Base-by-base conservation (phyloP, 2,888 invertebrate species). In the Taenaris catops region DNA sequence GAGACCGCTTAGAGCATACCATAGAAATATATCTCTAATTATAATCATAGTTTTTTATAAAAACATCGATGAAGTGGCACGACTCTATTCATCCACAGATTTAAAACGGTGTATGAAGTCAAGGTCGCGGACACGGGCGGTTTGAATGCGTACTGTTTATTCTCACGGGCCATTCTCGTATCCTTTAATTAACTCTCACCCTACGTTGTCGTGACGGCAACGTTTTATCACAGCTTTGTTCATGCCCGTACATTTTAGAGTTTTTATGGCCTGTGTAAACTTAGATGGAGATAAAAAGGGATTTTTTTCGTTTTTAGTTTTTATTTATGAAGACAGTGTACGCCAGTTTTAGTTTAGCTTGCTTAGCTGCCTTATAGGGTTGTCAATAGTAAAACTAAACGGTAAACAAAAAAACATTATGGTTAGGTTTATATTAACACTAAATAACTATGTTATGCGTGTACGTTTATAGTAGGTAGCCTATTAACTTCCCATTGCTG, bases 131-230 rank as follows among this genome's bases (percentile, higher is more conserved):
- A 5, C 21, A 47, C 46, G 51, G 48, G 44, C 41, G 29, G 35
- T 38, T 41, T 25, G 33, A 18, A 29, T 31, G 38, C 7, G 34
- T 19, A 6, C n/a, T n/a, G n/a, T n/a, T n/a, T n/a, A n/a, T n/a
- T n/a, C 52, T 48, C 46, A 48, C 47, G 49, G 39, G 32, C 34
- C 34, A 39, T 34, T 48, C 20, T 52, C 38, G 43, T 48, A 50
- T 49, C 53, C 50, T 57, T 52, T 56, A 58, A 58, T 58, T 54
- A 51, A 46, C 34, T 41, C 36, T 21, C 23, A 38, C 36, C 24
- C 44, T n/a, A n/a, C 36, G 29, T 9, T 27, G 31, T 24, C 25
- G 37, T 37, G 41, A 28, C 18, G 40, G 29, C 29, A 21, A 31
- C 8, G n/a, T 14, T 36, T 44, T 34, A 38, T 38, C 26, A 25